A percentile compares a stretch with the other conserved stretches of the same genome.
Conservation (phyloP, 2,888 invertebrate species). For the Octodonta nipae region DNA sequence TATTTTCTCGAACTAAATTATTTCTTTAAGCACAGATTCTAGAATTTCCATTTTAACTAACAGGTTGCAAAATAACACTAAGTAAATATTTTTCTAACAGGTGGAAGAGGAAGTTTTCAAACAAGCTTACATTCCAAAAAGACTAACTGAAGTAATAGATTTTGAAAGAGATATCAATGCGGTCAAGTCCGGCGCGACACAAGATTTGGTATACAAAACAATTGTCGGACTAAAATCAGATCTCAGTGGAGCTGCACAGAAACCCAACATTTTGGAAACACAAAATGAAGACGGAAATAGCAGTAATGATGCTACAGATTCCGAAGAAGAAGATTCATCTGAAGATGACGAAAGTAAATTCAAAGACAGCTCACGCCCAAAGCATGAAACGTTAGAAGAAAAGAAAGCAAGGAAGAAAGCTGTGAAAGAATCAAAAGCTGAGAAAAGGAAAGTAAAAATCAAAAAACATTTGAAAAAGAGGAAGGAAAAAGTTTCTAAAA, state of each 20-base stretch:
- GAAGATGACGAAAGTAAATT: conserved; percentile 40
- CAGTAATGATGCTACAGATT: conserved; percentile 22
- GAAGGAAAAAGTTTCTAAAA: conserved; percentile 52
- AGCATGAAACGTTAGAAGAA: conserved; percentile 68
- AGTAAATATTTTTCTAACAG: conserved; percentile 16
- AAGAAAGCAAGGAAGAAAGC: conserved; percentile 76
- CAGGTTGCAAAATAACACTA: no score
- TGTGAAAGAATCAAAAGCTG: conserved; percentile 76
- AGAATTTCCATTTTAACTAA: background rate
- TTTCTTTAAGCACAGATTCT: no score
- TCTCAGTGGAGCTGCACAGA: conserved; percentile 55
- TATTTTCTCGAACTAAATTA: no score
- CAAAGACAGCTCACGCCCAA: conserved; percentile 52
- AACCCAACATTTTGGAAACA: conserved; percentile 49
- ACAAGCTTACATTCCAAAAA: conserved; percentile 83
- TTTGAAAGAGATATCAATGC: conserved; percentile 74
- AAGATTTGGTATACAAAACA: conserved; percentile 71
- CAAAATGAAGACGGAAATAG: conserved; percentile 25
- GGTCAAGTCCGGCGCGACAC: conserved; percentile 58
- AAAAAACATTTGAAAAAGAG: conserved; percentile 90
- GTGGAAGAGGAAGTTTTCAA: conserved; percentile 89
- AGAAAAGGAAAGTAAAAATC: conserved; percentile 75
- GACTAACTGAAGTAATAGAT: conserved; percentile 77
- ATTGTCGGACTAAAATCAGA: conserved; percentile 72
- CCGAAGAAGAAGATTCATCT: conserved; percentile 24